Conservation (phyloP, 1,140 invertebrate species). For the Brachionus koreanus region DNA sequence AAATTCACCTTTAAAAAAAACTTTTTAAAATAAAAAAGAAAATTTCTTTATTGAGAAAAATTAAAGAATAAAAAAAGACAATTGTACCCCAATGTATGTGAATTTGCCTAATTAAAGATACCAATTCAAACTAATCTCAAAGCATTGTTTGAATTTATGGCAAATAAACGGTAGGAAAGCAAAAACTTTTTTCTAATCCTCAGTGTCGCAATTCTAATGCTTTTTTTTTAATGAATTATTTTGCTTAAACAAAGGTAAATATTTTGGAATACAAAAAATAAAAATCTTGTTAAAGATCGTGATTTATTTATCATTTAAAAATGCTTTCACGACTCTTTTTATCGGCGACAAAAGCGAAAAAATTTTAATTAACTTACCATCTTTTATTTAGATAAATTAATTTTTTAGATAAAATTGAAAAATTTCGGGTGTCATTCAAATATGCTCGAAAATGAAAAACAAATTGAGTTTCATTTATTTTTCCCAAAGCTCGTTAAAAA, state of each 20-base stretch:
- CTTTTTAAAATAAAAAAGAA: not conserved
- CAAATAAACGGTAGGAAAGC: not conserved
- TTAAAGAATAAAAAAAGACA: not conserved
- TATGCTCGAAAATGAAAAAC: conserved; percentile 9
- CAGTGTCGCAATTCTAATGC: not conserved
- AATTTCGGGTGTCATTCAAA: not conserved
- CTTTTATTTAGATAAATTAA: not conserved
- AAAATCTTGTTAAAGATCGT: not conserved
- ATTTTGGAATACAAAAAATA: not conserved
- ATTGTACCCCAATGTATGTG: not conserved
- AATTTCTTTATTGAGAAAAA: not conserved
- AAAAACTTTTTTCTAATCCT: not conserved
- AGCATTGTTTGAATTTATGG: not conserved
- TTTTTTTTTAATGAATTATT: not conserved
- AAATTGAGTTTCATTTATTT: conserved; percentile 5
- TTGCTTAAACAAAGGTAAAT: not conserved
- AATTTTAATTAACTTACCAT: conserved; percentile 11
- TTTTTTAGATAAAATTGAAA: conserved; percentile 5
- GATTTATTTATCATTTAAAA: conserved; percentile 1
- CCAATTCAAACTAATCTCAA: not conserved
- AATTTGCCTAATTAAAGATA: not conserved
- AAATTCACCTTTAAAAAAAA: not conserved
- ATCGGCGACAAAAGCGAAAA: not conserved
- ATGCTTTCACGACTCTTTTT: not conserved
- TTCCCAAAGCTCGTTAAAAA: conserved; percentile 6